Conservation (phyloP, 2,113 vertebrate species). For the Benitochromis conjunctus region DNA sequence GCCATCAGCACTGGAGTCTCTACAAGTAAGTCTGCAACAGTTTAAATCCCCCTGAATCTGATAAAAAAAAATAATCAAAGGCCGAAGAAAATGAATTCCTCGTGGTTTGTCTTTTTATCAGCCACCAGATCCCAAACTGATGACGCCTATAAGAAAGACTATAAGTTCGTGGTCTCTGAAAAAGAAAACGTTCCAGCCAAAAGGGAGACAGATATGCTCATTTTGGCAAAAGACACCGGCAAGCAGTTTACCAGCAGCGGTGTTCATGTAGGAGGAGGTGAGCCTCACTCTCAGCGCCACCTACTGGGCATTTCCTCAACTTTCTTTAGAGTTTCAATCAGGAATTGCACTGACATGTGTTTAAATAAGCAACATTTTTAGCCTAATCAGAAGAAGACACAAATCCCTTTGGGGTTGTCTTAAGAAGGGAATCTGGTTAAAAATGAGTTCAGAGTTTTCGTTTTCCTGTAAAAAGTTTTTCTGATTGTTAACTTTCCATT, state of each 20-base stretch:
- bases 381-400: background rate
- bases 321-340: background rate
- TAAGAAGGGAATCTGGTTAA: too few species aligned
- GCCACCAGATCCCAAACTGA: slow-evolving; percentile 74
- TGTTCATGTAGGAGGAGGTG: slow-evolving; percentile 59
- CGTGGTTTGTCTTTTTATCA: slow-evolving; percentile 24
- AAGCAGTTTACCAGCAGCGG: slow-evolving; percentile 86
- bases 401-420: too few species aligned
- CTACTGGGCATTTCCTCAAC: background rate
- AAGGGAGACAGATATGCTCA: slow-evolving; percentile 85
- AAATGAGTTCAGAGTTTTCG: too few species aligned
- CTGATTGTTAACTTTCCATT: too few species aligned
- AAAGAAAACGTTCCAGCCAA: slow-evolving; percentile 84
- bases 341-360: background rate
- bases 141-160: slow-evolving; percentile 83
- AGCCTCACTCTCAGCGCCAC: background rate
- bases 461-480: background rate
- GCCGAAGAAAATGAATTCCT: background rate
- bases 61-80: background rate
- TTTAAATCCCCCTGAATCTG: background rate
- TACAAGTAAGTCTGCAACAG: slow-evolving; percentile 10
- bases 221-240: slow-evolving; percentile 91
- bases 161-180: slow-evolving; percentile 83
- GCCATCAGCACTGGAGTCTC: slow-evolving; percentile 41
- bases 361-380: background rate